Conservation (phyloP, 2,888 invertebrate genomes). For the Dicranocentrus wangi region DNA sequence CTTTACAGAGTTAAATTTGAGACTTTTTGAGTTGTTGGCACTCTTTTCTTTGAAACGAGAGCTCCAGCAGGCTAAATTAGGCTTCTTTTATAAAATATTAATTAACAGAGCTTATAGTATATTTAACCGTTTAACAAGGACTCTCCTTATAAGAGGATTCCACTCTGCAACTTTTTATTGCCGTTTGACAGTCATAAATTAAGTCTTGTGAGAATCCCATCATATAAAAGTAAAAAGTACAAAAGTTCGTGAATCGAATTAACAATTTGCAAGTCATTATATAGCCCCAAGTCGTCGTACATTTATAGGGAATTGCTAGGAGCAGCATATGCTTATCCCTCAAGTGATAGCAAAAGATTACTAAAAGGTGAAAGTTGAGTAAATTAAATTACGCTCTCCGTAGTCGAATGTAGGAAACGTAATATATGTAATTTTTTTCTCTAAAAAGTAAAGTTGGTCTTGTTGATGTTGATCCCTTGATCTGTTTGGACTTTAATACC, state of each 20-base stretch:
- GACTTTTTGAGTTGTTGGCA: no score
- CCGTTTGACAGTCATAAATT: slow-evolving; percentile 39
- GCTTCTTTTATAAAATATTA: slow-evolving; percentile 27
- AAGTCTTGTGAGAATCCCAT: slow-evolving; percentile 54
- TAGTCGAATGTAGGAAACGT: slow-evolving; percentile 7
- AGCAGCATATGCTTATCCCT: slow-evolving; percentile 11
- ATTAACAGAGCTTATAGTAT: slow-evolving; percentile 7
- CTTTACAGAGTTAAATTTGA: no score
- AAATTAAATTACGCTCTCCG: slow-evolving; percentile 41
- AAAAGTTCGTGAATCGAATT: slow-evolving; percentile 49
- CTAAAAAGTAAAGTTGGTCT: slow-evolving; percentile 30
- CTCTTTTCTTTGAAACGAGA: no score
- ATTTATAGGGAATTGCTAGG: background rate
- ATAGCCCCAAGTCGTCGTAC: slow-evolving; percentile 21
- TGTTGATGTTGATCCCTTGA: slow-evolving; percentile 63
- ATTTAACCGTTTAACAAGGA: background rate
- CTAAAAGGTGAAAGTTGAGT: slow-evolving; percentile 32
- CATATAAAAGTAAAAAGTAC: slow-evolving; percentile 22
- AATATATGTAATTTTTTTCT: slow-evolving; percentile 23
- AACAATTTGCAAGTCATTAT: slow-evolving; percentile 56
- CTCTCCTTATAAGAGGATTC: background rate
- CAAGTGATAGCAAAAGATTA: slow-evolving; percentile 45
- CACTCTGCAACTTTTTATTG: background rate
- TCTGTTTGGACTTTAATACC: slow-evolving; percentile 56
- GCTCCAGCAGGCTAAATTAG: background rate